Evolutionary conservation across 2,113 vertebrate genomes (phyloP).

Genomic region (Psittacara wagleri): DNA sequence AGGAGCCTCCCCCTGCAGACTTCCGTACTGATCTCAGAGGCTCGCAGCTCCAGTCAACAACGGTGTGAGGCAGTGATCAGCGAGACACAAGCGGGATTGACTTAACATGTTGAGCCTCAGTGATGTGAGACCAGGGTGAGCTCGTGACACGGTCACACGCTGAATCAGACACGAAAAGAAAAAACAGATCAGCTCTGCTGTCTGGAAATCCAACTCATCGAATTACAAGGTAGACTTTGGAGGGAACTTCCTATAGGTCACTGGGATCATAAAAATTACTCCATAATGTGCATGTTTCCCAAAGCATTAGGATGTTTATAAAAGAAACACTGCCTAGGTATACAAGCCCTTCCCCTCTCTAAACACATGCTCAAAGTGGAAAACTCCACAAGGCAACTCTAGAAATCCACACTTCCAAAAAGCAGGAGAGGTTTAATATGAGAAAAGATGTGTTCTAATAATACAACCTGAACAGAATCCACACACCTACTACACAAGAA

Average conservation of each 20-base stretch:
- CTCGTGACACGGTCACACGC: background rate
- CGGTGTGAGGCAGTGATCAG: accelerated
- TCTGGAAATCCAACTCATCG: background rate
- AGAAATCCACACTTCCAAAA: background rate
- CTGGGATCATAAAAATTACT: background rate
- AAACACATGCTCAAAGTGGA: background rate
- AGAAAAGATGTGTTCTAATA: background rate
- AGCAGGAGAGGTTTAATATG: background rate
- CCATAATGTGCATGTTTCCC: background rate
- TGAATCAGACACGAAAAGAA: background rate
- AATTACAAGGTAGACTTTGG: background rate
- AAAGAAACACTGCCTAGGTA: background rate
- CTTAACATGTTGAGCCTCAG: background rate
- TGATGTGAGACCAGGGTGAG: background rate
- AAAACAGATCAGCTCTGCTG: background rate
- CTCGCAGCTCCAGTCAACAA: background rate
- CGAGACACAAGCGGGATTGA: background rate
- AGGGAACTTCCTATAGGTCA: background rate
- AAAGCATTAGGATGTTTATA: background rate
- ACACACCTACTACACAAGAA: background rate
- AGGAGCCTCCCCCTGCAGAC: background rate
- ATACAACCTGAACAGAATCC: background rate
- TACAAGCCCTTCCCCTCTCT: background rate
- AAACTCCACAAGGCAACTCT: background rate
- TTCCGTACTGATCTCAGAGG: background rate